phyloP scores from a whole-genome alignment of 2,113 vertebrate genomes.

The Calidris pugnax region DNA sequence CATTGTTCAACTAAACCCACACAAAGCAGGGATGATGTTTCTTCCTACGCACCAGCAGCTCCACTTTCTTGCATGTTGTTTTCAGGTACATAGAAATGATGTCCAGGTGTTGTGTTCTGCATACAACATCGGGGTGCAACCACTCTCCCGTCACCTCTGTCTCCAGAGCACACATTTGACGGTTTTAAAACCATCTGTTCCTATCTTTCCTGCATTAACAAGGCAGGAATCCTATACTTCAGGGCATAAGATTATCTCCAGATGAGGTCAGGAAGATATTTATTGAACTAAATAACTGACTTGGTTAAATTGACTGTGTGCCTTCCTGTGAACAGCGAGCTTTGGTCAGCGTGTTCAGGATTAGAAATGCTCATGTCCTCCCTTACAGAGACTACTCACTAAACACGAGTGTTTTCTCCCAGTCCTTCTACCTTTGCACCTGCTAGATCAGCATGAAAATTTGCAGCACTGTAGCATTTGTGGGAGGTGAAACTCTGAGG shows the following conservation, averaged over 20 bases:
- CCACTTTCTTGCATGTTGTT: not conserved
- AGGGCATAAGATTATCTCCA: not conserved
- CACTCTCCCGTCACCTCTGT: not conserved
- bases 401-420: not conserved
- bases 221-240: not conserved
- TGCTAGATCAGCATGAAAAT: not conserved
- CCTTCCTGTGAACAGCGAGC: not conserved
- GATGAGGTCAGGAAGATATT: not conserved
- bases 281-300: not conserved
- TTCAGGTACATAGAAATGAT: not conserved
- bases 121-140: accelerated
- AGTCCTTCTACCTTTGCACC: not conserved
- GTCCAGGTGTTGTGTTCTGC: not conserved
- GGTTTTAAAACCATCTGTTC: not conserved
- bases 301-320: not conserved
- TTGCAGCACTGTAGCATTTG: not conserved
- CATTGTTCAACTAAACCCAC: not conserved
- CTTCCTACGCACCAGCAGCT: not conserved
- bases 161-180: not conserved
- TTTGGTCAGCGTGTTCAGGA: not conserved
- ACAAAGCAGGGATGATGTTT: not conserved
- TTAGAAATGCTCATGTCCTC: not conserved
- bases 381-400: not conserved
- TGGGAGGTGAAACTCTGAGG: not conserved
- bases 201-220: not conserved